phyloP scores from a whole-genome alignment of 92 coral and sea anemone species.

The Pocillopora grandis region DNA sequence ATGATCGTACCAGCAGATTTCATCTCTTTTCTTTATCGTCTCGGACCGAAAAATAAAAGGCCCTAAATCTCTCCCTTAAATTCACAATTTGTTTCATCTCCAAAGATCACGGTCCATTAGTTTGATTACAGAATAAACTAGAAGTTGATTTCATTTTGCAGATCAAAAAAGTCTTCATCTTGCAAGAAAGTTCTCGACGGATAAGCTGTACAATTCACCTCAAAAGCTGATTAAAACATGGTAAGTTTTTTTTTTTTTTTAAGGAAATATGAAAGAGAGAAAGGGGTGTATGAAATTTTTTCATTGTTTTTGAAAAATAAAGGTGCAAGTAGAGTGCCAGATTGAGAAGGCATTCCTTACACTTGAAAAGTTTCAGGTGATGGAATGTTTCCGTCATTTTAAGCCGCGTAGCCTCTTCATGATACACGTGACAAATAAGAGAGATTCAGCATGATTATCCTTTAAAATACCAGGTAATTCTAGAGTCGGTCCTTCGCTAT shows the following conservation, averaged over 20 bases:
- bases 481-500: not conserved
- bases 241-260: not conserved
- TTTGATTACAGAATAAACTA: constrained; percentile 18
- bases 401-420: not conserved
- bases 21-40: not conserved
- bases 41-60: not conserved
- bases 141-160: constrained; percentile 9
- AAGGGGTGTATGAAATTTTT: not conserved
- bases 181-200: not conserved
- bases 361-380: not conserved
- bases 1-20: not conserved
- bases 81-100: constrained; percentile 17
- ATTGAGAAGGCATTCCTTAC: constrained; percentile 1
- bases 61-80: not conserved
- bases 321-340: constrained; percentile 1
- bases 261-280: constrained; percentile 19
- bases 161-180: not conserved
- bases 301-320: not conserved
- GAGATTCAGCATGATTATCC: not conserved
- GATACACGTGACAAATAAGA: not conserved
- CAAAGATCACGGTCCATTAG: constrained; percentile 12
- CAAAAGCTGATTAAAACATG: not conserved
- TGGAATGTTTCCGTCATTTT: not conserved
- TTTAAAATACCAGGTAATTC: not conserved
- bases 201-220: not conserved